These are phyloP conservation scores for Dryas iulia DNA, from an alignment of 1,140 invertebrate genomes.

Conservation along the genomic window DNA sequence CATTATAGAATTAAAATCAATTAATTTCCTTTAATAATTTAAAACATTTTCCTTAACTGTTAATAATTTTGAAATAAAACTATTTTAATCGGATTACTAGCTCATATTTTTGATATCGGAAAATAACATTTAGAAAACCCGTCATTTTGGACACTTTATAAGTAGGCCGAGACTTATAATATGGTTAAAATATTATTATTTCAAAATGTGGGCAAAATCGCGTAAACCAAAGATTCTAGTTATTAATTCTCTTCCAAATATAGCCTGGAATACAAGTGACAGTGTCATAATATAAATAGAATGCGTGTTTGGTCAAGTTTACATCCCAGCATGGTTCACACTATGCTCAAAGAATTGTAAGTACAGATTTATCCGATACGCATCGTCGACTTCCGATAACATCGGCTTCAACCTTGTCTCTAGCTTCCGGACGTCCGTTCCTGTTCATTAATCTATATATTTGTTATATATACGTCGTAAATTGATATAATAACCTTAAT, in stretches of 20 bases:
- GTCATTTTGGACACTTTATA: too few species aligned
- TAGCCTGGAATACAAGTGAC: background rate
- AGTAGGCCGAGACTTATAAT: too few species aligned
- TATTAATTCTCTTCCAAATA: background rate
- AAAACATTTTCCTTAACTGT: too few species aligned
- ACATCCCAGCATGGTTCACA: background rate
- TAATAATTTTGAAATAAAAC: too few species aligned
- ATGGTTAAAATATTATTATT: too few species aligned
- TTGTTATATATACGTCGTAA: background rate
- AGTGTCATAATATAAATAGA: background rate
- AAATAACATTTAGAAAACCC: too few species aligned
- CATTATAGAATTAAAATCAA: too few species aligned
- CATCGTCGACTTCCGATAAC: conserved; percentile 41
- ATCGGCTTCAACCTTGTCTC: conserved; percentile 35
- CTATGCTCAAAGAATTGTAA: conserved; percentile 15
- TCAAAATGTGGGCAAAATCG: too few species aligned
- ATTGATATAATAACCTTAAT: background rate
- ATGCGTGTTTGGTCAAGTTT: background rate
- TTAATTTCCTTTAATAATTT: too few species aligned
- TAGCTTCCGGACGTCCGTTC: conserved; percentile 39
- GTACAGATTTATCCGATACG: conserved; percentile 23
- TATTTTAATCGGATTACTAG: too few species aligned
- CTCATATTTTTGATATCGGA: too few species aligned
- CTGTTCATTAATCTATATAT: conserved; percentile 7
- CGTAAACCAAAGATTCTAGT: too few species aligned